These are phyloP conservation scores for Platyscapa corneri DNA, from an alignment of 1,140 invertebrate genomes.

Conservation along the genomic window DNA sequence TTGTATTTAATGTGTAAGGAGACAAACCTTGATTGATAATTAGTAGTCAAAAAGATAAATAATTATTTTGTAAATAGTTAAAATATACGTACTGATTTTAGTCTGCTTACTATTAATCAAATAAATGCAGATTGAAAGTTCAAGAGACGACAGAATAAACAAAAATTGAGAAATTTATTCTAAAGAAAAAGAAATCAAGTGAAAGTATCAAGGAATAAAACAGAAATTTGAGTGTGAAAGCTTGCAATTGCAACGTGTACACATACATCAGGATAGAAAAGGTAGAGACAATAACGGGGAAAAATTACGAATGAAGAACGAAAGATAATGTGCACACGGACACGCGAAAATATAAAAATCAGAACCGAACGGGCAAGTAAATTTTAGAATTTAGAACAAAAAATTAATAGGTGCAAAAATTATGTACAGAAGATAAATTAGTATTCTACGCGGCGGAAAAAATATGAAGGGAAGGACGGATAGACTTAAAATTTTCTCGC, in stretches of 20 bases:
- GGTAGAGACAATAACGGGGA: background rate
- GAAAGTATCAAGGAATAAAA: background rate
- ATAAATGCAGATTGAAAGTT: background rate
- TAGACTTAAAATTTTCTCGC: background rate
- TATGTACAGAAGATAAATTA: background rate
- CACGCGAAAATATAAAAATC: background rate
- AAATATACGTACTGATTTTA: background rate
- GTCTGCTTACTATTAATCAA: background rate
- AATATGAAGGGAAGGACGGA: background rate
- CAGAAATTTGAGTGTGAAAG: background rate
- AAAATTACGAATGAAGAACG: background rate
- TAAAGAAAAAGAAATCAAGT: background rate
- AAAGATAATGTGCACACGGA: background rate
- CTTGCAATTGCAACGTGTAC: background rate
- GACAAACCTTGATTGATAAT: background rate
- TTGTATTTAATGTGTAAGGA: background rate
- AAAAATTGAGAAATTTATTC: background rate
- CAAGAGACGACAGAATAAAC: background rate
- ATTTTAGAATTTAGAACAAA: background rate
- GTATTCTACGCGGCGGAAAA: background rate
- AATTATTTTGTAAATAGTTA: background rate
- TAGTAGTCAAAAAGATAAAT: background rate
- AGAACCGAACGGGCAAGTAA: background rate
- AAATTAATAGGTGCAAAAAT: constrained; percentile 1
- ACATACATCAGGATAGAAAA: background rate